These are phyloP conservation scores for Tyrannus savana DNA, from an alignment of 2,113 vertebrate species.

Conservation along the genomic window DNA sequence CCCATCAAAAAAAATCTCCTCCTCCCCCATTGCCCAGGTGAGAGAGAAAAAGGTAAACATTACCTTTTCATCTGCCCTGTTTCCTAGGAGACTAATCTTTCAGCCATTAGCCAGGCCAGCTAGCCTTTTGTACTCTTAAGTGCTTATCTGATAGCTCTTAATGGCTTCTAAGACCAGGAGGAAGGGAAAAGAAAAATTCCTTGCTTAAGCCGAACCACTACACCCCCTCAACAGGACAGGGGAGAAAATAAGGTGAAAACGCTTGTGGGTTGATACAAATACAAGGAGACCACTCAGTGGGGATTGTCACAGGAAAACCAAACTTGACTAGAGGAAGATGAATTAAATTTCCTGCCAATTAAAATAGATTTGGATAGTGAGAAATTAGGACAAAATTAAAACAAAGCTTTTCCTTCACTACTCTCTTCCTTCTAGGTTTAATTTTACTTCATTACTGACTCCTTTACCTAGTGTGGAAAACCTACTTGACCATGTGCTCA, in stretches of 20 bases:
- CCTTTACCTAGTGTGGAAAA: not conserved
- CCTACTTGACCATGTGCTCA: accelerated
- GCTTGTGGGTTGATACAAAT: not conserved
- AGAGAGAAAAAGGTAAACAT: too few relatives aligned
- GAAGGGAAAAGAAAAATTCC: too few relatives aligned
- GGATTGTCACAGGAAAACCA: not conserved
- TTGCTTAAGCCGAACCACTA: too few relatives aligned
- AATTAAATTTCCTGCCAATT: not conserved
- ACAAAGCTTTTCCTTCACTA: not conserved
- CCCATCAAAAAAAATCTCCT: too few relatives aligned
- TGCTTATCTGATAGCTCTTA: too few relatives aligned
- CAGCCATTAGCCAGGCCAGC: too few relatives aligned
- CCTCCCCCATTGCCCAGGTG: too few relatives aligned
- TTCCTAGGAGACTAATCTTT: too few relatives aligned
- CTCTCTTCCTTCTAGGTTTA: not conserved
- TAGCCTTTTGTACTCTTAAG: too few relatives aligned
- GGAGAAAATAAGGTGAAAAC: not conserved
- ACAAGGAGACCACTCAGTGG: not conserved
- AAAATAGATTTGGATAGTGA: not conserved
- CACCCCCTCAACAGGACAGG: not conserved
- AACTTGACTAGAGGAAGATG: not conserved
- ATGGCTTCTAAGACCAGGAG: too few relatives aligned
- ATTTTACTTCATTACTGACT: not conserved
- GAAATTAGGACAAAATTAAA: not conserved
- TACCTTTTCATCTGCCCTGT: too few relatives aligned